These are phyloP conservation scores for Lycodopsis pacificus DNA, from an alignment of 2,797 vertebrate genomes.

Conservation along the genomic window DNA sequence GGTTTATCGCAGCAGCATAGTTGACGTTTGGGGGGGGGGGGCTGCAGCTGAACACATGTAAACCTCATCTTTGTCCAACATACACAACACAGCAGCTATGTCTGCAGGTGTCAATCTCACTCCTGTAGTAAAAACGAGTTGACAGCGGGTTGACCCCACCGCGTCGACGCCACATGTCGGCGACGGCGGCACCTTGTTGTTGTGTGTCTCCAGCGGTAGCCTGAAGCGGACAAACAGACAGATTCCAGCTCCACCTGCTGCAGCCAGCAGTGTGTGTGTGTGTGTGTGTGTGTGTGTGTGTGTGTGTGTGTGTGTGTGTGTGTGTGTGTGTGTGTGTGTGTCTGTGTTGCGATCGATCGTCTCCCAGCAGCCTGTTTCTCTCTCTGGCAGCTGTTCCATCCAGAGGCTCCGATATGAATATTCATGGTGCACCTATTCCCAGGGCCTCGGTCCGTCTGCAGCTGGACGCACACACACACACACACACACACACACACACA, in stretches of 20 bases:
- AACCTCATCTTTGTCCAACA: too few species aligned
- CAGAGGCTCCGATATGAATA: constrained; percentile 93
- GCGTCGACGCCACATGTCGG: constrained; percentile 15
- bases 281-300: constrained; percentile 84
- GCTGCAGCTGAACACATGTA: not conserved
- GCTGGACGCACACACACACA: constrained; percentile 84
- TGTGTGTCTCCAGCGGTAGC: constrained; percentile 26
- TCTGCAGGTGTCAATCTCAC: constrained; percentile 3
- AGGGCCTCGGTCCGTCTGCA: constrained; percentile 86
- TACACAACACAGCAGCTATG: not conserved
- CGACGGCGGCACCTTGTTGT: constrained; percentile 27
- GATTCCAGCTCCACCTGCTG: constrained; percentile 61
- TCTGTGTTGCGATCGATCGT: constrained; percentile 76
- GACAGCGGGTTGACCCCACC: constrained; percentile 4
- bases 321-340: constrained; percentile 86
- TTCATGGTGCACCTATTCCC: constrained; percentile 94
- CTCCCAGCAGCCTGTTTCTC: constrained; percentile 85
- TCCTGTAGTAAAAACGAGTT: not conserved
- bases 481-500: constrained; percentile 52
- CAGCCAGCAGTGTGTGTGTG: constrained; percentile 63
- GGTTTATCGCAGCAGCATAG: not conserved
- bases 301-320: constrained; percentile 81
- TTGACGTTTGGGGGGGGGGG: constrained; percentile 1
- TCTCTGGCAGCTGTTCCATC: constrained; percentile 93
- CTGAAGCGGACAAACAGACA: constrained; percentile 60